Evolutionary conservation across 2,113 vertebrate species (phyloP).

Genomic region (Phrynosoma platyrhinos): DNA sequence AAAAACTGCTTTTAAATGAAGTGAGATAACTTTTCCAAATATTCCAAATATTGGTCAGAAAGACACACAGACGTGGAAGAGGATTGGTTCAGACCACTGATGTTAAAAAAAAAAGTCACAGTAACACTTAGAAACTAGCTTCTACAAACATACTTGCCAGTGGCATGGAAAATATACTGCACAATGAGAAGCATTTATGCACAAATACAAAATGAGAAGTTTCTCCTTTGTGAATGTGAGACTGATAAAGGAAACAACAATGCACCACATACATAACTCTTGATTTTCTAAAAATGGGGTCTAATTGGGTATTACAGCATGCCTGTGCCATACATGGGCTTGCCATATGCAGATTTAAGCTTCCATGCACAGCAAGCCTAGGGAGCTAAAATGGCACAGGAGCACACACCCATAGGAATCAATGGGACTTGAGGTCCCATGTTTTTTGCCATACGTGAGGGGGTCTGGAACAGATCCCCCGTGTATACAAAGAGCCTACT

Average conservation of each 20-base stretch:
- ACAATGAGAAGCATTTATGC: too few species aligned
- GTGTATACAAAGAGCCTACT: too few species aligned
- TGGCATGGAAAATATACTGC: background rate
- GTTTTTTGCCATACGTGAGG: too few species aligned
- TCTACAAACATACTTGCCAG: background rate
- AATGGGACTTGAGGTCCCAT: too few species aligned
- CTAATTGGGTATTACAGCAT: background rate
- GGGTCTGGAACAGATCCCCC: too few species aligned
- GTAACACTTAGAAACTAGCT: background rate
- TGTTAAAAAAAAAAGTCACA: background rate
- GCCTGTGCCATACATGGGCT: too few species aligned
- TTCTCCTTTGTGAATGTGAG: background rate
- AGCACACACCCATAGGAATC: too few species aligned
- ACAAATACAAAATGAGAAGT: too few species aligned
- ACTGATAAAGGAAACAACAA: background rate
- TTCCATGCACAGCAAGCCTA: too few species aligned
- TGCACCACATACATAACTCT: background rate
- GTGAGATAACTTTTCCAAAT: background rate
- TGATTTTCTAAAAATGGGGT: background rate
- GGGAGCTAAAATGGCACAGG: too few species aligned
- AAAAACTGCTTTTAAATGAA: background rate
- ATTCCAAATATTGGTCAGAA: background rate
- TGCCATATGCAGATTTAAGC: too few species aligned
- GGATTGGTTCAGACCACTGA: background rate
- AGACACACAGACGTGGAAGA: background rate